Conservation (phyloP, 2,888 invertebrate genomes). For the Napeogenes inachia region DNA sequence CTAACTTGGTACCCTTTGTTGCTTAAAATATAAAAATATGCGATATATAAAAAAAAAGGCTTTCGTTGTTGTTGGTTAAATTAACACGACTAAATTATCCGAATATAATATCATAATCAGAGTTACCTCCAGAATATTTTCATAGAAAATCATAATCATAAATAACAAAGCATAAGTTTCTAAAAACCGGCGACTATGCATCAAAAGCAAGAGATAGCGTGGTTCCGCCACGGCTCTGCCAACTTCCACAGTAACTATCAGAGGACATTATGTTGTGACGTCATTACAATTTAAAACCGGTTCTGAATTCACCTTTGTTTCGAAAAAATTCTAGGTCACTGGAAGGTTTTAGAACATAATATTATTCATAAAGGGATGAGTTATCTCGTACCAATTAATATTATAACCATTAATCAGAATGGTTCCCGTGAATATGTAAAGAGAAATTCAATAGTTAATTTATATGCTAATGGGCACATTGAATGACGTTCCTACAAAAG, state of each 20-base stretch:
- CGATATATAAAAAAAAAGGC: no score
- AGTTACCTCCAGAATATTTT: neutral
- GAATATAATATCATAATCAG: neutral
- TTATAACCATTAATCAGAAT: neutral
- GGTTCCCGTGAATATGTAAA: neutral
- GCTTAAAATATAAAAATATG: no score
- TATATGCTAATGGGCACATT: slow-evolving; percentile 1
- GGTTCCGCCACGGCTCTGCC: slow-evolving; percentile 25
- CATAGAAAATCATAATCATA: neutral
- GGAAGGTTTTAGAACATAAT: no score
- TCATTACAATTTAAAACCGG: slow-evolving; percentile 5
- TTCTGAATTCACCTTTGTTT: neutral
- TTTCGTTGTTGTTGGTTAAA: no score
- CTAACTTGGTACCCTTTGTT: no score
- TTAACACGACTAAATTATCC: no score
- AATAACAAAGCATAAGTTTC: slow-evolving; percentile 8
- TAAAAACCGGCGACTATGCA: slow-evolving; percentile 25
- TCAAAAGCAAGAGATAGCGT: slow-evolving; percentile 29
- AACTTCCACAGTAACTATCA: slow-evolving; percentile 19
- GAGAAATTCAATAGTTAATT: slow-evolving; percentile 2
- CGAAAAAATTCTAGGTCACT: neutral
- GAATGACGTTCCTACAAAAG: slow-evolving; percentile 1
- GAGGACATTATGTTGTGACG: slow-evolving; percentile 13
- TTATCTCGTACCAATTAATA: slow-evolving; percentile 2
- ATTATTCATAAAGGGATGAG: no score